A percentile compares a stretch with the other conserved stretches of the same genome.
Conservation (phyloP, 1,140 invertebrate species). For the Thalassaphorura encarpata region DNA sequence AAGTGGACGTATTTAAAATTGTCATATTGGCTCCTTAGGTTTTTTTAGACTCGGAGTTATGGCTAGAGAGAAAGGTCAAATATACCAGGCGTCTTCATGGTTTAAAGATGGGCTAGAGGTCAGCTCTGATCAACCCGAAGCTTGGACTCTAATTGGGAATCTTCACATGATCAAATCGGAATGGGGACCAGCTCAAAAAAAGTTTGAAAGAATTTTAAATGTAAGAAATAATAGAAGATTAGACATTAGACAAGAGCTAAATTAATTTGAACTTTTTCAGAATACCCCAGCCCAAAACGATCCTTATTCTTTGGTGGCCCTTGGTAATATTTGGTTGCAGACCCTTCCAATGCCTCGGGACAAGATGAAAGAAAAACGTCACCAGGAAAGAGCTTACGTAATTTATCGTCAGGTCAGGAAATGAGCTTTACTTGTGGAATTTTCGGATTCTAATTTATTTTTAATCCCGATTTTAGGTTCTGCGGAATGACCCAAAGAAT, state of each 20-base stretch:
- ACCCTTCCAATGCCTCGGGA: slow-evolving; percentile 89
- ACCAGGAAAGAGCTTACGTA: slow-evolving; percentile 84
- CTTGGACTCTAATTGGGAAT: slow-evolving; percentile 94
- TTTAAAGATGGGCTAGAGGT: slow-evolving; percentile 94
- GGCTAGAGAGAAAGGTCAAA: slow-evolving; percentile 93
- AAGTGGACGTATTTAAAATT: too few relatives aligned
- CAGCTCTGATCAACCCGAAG: slow-evolving; percentile 94
- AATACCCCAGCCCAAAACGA: slow-evolving; percentile 61
- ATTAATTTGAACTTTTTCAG: slow-evolving; percentile 32
- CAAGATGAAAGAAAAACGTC: slow-evolving; percentile 86
- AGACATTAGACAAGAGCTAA: neutral
- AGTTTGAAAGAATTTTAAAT: slow-evolving; percentile 94
- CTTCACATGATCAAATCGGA: slow-evolving; percentile 95
- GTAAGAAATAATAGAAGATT: slow-evolving; percentile 30
- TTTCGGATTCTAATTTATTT: neutral
- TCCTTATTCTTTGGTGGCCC: slow-evolving; percentile 88
- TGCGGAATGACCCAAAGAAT: slow-evolving; percentile 86
- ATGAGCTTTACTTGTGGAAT: neutral
- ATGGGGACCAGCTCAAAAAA: slow-evolving; percentile 96
- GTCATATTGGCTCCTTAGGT: slow-evolving; percentile 38
- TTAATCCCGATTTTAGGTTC: slow-evolving; percentile 43
- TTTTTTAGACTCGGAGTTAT: slow-evolving; percentile 84
- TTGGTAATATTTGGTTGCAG: slow-evolving; percentile 98
- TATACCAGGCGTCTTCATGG: slow-evolving; percentile 98
- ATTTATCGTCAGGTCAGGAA: slow-evolving; percentile 73